Percentiles rank a stretch among this genome's conserved stretches.
These are phyloP conservation scores for Trachythela sp. DNA, from an alignment of 64 coral and sea anemone genomes.

Conservation along the genomic window DNA sequence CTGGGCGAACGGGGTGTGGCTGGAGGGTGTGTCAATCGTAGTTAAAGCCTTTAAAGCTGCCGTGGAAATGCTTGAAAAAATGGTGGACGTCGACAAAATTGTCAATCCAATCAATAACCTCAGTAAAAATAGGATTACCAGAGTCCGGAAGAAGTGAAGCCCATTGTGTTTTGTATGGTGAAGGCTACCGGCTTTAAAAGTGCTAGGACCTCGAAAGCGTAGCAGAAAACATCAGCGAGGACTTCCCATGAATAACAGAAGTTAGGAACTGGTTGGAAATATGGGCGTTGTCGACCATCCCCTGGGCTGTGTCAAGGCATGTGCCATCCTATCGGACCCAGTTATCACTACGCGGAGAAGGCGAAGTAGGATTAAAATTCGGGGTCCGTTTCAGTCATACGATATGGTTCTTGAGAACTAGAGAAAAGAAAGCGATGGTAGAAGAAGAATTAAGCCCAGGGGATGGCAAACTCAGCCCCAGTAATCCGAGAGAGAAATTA, in stretches of 20 bases:
- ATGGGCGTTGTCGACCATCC: conserved; percentile 15
- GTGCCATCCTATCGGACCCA: too few species aligned
- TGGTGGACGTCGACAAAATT: background rate
- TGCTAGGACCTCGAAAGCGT: conserved; percentile 29
- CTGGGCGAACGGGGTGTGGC: background rate
- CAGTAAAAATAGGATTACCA: background rate
- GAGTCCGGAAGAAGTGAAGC: background rate
- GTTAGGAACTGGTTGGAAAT: conserved; percentile 6
- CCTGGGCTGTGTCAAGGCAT: too few species aligned
- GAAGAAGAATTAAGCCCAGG: too few species aligned
- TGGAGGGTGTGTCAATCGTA: conserved; percentile 5
- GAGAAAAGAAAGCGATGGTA: too few species aligned
- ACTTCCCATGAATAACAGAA: too few species aligned
- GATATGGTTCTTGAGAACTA: too few species aligned
- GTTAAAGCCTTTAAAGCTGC: background rate
- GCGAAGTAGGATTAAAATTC: too few species aligned
- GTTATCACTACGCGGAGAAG: too few species aligned
- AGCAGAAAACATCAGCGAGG: conserved; percentile 6
- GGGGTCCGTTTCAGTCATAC: too few species aligned
- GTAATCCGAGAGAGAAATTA: too few species aligned
- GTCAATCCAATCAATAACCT: conserved; percentile 6
- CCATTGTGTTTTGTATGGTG: conserved; percentile 24
- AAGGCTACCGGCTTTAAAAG: conserved; percentile 33
- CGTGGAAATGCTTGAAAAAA: background rate
- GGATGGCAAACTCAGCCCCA: too few species aligned